Conservation (phyloP, 1,140 invertebrate species). For the Drosophila aff. region DNA sequence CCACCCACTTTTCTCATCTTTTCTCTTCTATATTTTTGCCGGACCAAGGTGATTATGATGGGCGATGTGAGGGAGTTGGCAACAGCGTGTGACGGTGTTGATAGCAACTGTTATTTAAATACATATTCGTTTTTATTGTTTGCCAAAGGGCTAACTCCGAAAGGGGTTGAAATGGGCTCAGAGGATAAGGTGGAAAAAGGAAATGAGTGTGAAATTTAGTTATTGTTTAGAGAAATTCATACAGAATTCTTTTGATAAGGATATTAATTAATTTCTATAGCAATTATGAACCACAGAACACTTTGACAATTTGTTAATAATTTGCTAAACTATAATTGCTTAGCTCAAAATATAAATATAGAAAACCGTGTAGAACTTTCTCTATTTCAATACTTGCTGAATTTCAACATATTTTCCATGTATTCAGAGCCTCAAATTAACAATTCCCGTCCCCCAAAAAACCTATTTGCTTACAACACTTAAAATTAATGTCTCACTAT, state of each 20-base stretch:
- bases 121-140: slow-evolving; percentile 68
- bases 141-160: slow-evolving; percentile 16
- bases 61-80: slow-evolving; percentile 17
- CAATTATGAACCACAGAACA: background rate
- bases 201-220: background rate
- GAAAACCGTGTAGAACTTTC: background rate
- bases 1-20: slow-evolving; percentile 10
- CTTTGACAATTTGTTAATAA: too few relatives aligned
- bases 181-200: too few relatives aligned
- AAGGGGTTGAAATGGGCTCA: background rate
- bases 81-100: slow-evolving; percentile 57
- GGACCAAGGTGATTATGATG: slow-evolving; percentile 57
- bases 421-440: background rate
- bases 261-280: background rate
- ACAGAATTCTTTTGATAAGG: background rate
- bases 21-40: slow-evolving; percentile 9
- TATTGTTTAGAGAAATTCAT: background rate
- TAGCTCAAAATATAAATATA: background rate
- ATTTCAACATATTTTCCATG: too few relatives aligned
- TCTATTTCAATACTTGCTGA: background rate
- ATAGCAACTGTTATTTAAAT: slow-evolving; percentile 71
- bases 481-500: slow-evolving; percentile 80
- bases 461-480: slow-evolving; percentile 55
- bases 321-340: background rate
- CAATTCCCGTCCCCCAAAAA: background rate